These are phyloP conservation scores for Apis mellifera DNA, from an alignment of 1,140 invertebrate genomes.

Conservation along the genomic window Amel_HAv3.1 CM009931.2:12650001-12650500, in stretches of 20 bases:
- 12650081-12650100: slow-evolving; percentile 29
- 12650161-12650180: slow-evolving; percentile 63
- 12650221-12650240: slow-evolving; percentile 76
- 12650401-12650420: neutral
- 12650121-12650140: slow-evolving; percentile 9
- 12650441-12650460: too few relatives aligned
- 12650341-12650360: slow-evolving; percentile 45
- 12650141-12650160: slow-evolving; percentile 28
- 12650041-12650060: slow-evolving; percentile 50
- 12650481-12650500: too few relatives aligned
- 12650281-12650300: slow-evolving; percentile 35
- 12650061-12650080: slow-evolving; percentile 42
- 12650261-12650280: slow-evolving; percentile 42
- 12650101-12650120: neutral
- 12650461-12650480: too few relatives aligned
- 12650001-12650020: too few relatives aligned
- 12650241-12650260: slow-evolving; percentile 40
- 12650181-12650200: slow-evolving; percentile 78
- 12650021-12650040: neutral
- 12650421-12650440: too few relatives aligned
- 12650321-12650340: slow-evolving; percentile 54
- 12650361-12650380: neutral
- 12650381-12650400: neutral
- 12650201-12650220: slow-evolving; percentile 79
- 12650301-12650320: slow-evolving; percentile 40